Evolutionary conservation across 37 sponge, comb jelly and placozoan genomes (phyloP).

Genomic region (Halichondria panicea): DNA sequence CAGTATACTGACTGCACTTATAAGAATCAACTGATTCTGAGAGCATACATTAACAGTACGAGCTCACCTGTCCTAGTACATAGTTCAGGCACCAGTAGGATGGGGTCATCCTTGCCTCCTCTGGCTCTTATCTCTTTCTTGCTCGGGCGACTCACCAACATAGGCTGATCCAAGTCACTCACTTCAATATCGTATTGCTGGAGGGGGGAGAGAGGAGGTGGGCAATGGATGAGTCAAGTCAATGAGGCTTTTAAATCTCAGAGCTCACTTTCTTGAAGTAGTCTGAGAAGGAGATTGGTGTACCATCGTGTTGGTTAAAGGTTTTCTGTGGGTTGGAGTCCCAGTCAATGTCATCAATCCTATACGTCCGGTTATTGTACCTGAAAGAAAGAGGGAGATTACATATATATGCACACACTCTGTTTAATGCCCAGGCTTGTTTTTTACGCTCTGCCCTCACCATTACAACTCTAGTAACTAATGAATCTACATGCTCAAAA

Average conservation of each 20-base stretch:
- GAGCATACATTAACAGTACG: neutral
- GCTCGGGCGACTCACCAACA: slow-evolving; percentile 85
- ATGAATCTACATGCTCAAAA: no score
- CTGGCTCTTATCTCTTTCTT: slow-evolving; percentile 38
- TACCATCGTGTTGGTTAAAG: slow-evolving; percentile 55
- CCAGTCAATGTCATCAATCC: slow-evolving; percentile 97
- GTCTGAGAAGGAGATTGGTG: slow-evolving; percentile 66
- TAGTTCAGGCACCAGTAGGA: slow-evolving; percentile 90
- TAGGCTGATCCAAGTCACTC: slow-evolving; percentile 76
- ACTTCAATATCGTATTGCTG: slow-evolving; percentile 66
- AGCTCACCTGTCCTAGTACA: slow-evolving; percentile 81
- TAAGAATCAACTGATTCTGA: neutral
- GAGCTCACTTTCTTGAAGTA: slow-evolving; percentile 69
- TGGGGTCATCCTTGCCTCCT: slow-evolving; percentile 55
- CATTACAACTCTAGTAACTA: neutral
- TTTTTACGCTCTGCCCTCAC: no score
- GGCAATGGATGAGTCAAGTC: slow-evolving; percentile 1
- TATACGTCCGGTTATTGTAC: slow-evolving; percentile 96
- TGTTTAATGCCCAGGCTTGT: no score
- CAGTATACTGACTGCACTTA: neutral
- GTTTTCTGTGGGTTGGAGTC: slow-evolving; percentile 65
- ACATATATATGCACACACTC: neutral
- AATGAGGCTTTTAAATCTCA: neutral
- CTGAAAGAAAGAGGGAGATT: slow-evolving; percentile 19
- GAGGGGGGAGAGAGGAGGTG: neutral